Base-by-base conservation (phyloP, 1,140 invertebrate species). In the Diprion similis region DNA sequence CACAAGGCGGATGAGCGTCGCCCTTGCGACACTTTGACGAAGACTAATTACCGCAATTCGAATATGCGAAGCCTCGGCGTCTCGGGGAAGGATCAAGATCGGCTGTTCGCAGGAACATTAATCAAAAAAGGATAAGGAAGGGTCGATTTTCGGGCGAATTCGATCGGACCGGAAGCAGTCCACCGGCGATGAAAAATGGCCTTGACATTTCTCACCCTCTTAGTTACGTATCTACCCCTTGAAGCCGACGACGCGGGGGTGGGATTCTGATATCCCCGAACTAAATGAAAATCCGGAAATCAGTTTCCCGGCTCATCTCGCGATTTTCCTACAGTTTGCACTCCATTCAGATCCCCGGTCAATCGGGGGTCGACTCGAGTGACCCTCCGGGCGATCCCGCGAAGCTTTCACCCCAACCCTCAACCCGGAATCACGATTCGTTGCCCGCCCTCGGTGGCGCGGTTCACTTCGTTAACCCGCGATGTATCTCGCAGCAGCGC, bases 331-430 rank as follows among this genome's bases (percentile, higher is more conserved):
- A 11, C n/a, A 11, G 51, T 59, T 59, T 59, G n/a, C 51, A 59
- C 51, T 59, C 51, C 11, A 8, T 59, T 37, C 24, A 6, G 11
- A n/a, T 59, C 51, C 24, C 51, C 51, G 51, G 51, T 59, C 51
- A 59, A 59, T 59, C 51, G 51, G 51, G n/a, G 51, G 51, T 59
- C 51, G n/a, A n/a, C n/a, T n/a, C 51, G 51, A 59, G 8, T 59
- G 0, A 8, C 11, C 51, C 51, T 59, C 51, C 24, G n/a, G 51
- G 51, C 51, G n/a, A 59, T 13, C 51, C 51, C 24, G 24, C 6
- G 24, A 1, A 3, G 6, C 24, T 6, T 37, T 37, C 24, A 37
- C 24, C 24, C 24, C 24, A 37, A 37, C 24, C 24, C 24, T 37
- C 6, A 6, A 37, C 24, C 24, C 24, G 24, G 24, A 37, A 37